Evolutionary conservation across 2,888 invertebrate species (phyloP), one percentile per base, ranked within the genome.

Genomic region (Aphidoletes aphidimyza): DNA sequence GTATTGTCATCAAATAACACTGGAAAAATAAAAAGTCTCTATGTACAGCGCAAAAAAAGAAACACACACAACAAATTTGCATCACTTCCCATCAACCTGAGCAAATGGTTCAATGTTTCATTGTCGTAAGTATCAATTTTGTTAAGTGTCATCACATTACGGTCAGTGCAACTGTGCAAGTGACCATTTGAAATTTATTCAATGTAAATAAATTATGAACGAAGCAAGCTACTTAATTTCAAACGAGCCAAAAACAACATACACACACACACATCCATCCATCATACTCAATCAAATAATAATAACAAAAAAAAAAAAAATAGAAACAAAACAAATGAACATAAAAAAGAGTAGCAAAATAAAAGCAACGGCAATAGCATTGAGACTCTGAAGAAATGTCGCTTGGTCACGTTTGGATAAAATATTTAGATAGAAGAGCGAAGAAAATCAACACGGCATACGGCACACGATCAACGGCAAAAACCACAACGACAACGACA

Each of bases 361-460:
- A 54, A 69, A 8, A 26, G 14, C 26, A 69, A 69, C 69, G 69
- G 69, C 69, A 69, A 30, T 14, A 69, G 69, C 69, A 69, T 69
- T 69, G 14, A 69, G 30, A 69, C 2, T 17, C 69, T 30, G 69
- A 69, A 69, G 69, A 69, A 69, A 69, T 69, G 34, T 69, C 69
- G 69, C 69, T 69, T 69, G 69, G 69, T 69, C 69, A 69, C 69
- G 69, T 69, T 69, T 69, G 69, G 69, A 69, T 69, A 69, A 69
- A 69, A 69, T 69, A 69, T 69, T 69, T 30, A 69, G 69, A 69
- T 54, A 54, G 22, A 22, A 14, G n/a, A 22, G 9, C n/a, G 54
- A 54, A 54, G n/a, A n/a, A 47, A 34, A 30, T 69, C 69, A 30
- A 69, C 30, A 69, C 69, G 30, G n/a, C 69, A 69, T 17, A 30